A percentile compares a stretch with the other conserved stretches of the same genome.
These are phyloP conservation scores for Heterotilapia buettikoferi DNA, from an alignment of 2,113 vertebrate species.

Conservation along the genomic window DNA sequence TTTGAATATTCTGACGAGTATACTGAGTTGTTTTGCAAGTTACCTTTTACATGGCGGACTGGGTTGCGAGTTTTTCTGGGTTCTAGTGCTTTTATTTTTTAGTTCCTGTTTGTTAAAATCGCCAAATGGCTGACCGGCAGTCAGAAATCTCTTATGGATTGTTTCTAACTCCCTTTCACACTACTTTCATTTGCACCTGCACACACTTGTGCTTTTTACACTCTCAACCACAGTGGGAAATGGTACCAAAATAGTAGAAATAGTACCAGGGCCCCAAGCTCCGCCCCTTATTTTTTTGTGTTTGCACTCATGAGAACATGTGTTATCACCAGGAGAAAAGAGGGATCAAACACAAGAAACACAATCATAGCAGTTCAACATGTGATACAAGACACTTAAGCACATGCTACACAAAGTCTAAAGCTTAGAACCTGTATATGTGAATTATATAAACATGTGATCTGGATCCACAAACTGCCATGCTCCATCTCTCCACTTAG, in stretches of 20 bases:
- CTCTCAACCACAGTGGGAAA: background rate
- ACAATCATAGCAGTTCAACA: background rate
- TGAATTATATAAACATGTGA: background rate
- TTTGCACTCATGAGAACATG: background rate
- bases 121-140: rapidly evolving
- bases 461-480: background rate
- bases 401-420: background rate
- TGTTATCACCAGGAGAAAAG: background rate
- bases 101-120: background rate
- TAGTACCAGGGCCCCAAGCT: background rate
- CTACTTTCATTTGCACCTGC: background rate
- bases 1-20: background rate
- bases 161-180: background rate
- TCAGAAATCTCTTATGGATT: background rate
- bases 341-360: background rate
- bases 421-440: background rate
- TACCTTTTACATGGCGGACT: background rate
- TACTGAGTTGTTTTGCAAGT: background rate
- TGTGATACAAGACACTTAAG: background rate
- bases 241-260: background rate
- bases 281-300: background rate
- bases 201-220: background rate
- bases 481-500: background rate
- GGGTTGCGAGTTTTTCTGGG: rapidly evolving
- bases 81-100: background rate